Percentiles rank a stretch among this genome's conserved stretches.
Conservation (phyloP, 2,888 invertebrate genomes). For the Kryphioiulus occultus region DNA sequence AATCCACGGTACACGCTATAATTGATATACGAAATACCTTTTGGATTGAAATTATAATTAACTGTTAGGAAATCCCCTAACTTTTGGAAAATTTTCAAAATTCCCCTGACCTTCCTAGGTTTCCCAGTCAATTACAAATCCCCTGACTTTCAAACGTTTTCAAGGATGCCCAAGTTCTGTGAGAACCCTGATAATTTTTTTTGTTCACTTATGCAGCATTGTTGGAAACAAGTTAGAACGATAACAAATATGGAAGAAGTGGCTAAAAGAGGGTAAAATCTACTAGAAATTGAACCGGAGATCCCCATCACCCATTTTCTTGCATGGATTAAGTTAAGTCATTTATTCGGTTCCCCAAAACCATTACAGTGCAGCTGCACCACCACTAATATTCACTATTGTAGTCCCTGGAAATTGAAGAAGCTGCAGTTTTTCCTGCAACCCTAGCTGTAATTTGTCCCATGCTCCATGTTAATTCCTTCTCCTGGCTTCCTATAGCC, state of each 20-base stretch:
- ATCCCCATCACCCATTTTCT: neutral
- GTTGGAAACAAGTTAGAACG: neutral
- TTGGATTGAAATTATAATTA: too few species aligned
- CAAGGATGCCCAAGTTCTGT: too few species aligned
- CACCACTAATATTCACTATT: too few species aligned
- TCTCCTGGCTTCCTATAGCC: neutral
- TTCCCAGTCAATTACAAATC: too few species aligned
- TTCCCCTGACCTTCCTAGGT: too few species aligned
- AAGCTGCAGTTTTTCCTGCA: neutral
- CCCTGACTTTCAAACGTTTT: too few species aligned
- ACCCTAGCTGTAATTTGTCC: neutral
- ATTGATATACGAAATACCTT: too few species aligned
- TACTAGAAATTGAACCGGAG: neutral
- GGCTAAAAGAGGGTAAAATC: neutral
- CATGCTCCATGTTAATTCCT: slow-evolving; percentile 13
- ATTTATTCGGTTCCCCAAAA: neutral
- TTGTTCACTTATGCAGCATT: neutral
- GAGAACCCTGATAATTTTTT: too few species aligned
- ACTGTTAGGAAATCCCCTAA: too few species aligned
- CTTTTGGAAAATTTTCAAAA: too few species aligned
- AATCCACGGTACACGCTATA: too few species aligned
- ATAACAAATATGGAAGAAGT: neutral
- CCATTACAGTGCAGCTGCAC: too few species aligned
- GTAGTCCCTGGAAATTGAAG: neutral
- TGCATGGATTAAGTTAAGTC: neutral